Evolutionary conservation across 2,113 vertebrate genomes (phyloP).

Genomic region (Pseudorasbora parva): DNA sequence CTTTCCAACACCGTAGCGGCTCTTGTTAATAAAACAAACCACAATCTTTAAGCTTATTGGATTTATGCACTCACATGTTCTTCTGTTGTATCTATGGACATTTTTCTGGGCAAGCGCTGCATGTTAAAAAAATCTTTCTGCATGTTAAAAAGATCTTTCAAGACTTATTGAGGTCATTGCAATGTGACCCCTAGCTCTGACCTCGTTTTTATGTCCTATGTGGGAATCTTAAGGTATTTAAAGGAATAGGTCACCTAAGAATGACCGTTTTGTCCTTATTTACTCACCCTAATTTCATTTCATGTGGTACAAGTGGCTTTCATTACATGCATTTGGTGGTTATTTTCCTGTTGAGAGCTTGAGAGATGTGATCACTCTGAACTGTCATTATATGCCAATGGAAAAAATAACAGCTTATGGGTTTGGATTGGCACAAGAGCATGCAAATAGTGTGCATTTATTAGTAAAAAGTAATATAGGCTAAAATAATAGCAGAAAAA

Average conservation of each 20-base stretch:
- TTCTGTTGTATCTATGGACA: neutral
- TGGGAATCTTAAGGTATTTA: neutral
- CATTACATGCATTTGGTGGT: neutral
- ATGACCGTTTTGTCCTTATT: neutral
- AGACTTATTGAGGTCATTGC: slow-evolving; percentile 17
- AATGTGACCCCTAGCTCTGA: neutral
- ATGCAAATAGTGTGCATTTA: neutral
- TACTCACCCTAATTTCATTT: neutral
- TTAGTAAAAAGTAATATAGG: neutral
- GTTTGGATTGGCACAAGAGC: neutral
- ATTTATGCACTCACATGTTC: neutral
- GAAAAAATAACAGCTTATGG: neutral
- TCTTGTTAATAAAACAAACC: neutral
- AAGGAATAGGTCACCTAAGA: neutral
- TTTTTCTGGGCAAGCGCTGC: neutral
- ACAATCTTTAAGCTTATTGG: neutral
- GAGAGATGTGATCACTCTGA: neutral
- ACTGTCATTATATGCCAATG: neutral
- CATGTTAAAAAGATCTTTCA: too few relatives aligned
- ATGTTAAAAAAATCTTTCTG: neutral
- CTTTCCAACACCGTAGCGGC: neutral
- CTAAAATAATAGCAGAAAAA: neutral
- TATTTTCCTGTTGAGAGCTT: neutral
- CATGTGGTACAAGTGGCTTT: neutral
- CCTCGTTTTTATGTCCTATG: neutral